A percentile compares a stretch with the other conserved stretches of the same genome.
These are phyloP conservation scores for Melanotus villosus DNA, from an alignment of 2,888 invertebrate genomes.

Conservation along the genomic window DNA sequence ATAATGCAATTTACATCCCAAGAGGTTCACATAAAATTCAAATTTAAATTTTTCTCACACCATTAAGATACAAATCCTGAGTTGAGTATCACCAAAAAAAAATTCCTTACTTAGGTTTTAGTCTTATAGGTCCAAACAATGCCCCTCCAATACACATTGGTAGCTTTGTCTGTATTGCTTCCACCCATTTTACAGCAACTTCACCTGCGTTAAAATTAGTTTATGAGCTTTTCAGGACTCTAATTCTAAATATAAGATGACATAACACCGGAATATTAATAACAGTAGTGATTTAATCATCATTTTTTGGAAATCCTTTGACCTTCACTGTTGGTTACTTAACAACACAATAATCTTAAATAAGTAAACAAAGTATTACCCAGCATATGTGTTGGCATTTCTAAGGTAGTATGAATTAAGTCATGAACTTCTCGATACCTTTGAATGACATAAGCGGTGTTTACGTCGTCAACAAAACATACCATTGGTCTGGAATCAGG, in stretches of 20 bases:
- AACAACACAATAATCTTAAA: no score
- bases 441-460: conserved; percentile 96
- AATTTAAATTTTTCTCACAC: no score
- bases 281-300: conserved; percentile 6
- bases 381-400: conserved; percentile 95
- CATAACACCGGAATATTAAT: background rate
- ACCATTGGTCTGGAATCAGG: conserved; percentile 94
- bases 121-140: conserved; percentile 89
- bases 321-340: background rate
- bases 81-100: no score
- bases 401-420: conserved; percentile 90
- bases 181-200: conserved; percentile 98
- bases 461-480: conserved; percentile 90
- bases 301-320: background rate
- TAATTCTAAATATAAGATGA: no score
- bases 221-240: no score
- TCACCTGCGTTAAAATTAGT: conserved; percentile 71
- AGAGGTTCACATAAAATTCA: no score
- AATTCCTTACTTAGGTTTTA: conserved; percentile 85
- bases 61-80: no score
- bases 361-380: conserved; percentile 66
- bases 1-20: no score
- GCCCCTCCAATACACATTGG: conserved; percentile 98
- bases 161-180: conserved; percentile 93
- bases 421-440: conserved; percentile 98